Conservation (phyloP, 2,888 invertebrate species). For the Nemapogon koenigi region DNA sequence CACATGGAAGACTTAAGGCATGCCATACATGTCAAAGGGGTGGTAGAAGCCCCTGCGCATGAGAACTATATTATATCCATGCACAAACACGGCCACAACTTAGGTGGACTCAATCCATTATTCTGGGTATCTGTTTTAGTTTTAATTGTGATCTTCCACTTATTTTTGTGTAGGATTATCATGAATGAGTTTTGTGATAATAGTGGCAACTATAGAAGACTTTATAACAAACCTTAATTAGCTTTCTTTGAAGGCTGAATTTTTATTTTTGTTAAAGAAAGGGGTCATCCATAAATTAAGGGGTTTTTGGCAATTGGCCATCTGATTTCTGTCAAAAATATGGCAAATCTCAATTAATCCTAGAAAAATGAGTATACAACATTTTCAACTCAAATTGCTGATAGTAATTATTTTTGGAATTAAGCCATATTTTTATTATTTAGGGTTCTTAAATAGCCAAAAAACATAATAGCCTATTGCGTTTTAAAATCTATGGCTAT, state of each 20-base stretch:
- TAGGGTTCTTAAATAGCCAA: too few relatives aligned
- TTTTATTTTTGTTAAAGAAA: too few relatives aligned
- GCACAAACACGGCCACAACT: constrained; percentile 88
- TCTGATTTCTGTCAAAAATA: too few relatives aligned
- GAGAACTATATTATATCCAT: constrained; percentile 89
- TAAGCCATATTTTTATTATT: too few relatives aligned
- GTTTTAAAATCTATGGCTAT: too few relatives aligned
- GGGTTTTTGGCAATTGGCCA: too few relatives aligned
- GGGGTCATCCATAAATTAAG: too few relatives aligned
- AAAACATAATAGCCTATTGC: too few relatives aligned
- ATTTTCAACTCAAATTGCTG: too few relatives aligned
- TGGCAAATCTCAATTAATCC: too few relatives aligned
- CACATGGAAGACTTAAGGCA: constrained; percentile 91
- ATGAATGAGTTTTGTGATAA: constrained; percentile 87
- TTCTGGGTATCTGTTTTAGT: constrained; percentile 92
- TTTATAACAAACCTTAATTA: constrained; percentile 73
- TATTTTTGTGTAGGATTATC: constrained; percentile 90
- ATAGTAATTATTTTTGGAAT: too few relatives aligned
- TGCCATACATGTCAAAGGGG: constrained; percentile 87
- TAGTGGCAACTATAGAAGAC: constrained; percentile 70
- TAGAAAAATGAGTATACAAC: too few relatives aligned
- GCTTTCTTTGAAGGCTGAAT: neutral
- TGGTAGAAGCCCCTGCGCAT: constrained; percentile 87
- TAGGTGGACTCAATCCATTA: constrained; percentile 87
- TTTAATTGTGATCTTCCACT: constrained; percentile 88